A percentile compares a stretch with the other conserved stretches of the same genome.
These are phyloP conservation scores for Pediacus dermestoides DNA, from an alignment of 2,888 invertebrate species.

Conservation along the genomic window DNA sequence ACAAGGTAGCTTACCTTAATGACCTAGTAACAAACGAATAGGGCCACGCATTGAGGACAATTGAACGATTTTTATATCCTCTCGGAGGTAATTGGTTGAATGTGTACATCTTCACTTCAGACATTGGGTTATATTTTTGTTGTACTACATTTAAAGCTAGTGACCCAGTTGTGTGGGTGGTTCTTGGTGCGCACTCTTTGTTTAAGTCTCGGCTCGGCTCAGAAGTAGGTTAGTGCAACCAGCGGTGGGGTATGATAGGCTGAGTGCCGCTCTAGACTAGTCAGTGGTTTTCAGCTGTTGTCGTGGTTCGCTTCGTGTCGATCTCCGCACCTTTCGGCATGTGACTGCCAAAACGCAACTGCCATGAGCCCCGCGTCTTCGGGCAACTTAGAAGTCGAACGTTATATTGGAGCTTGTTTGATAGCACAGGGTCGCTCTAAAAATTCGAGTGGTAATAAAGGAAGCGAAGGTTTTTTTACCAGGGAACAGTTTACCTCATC, in stretches of 20 bases:
- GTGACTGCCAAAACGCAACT: constrained; percentile 39
- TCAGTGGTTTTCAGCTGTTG: constrained; percentile 17
- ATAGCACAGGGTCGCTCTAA: constrained; percentile 44
- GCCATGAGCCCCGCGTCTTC: constrained; percentile 73
- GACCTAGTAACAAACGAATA: constrained; percentile 2
- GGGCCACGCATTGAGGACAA: constrained; percentile 2
- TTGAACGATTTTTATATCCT: not conserved
- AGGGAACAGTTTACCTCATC: constrained; percentile 27
- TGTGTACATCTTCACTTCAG: not conserved
- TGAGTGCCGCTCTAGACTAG: constrained; percentile 38
- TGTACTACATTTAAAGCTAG: constrained; percentile 27
- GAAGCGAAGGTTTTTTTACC: constrained; percentile 17
- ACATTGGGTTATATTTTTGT: constrained; percentile 28
- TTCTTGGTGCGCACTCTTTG: constrained; percentile 37
- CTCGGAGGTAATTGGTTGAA: too few relatives aligned
- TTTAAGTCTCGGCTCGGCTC: constrained; percentile 31
- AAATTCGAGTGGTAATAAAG: constrained; percentile 20
- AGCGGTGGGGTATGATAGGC: constrained; percentile 26
- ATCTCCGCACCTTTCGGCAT: constrained; percentile 24
- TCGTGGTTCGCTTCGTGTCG: constrained; percentile 19
- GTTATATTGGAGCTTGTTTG: constrained; percentile 62
- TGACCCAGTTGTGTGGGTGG: constrained; percentile 50
- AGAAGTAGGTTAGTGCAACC: constrained; percentile 49
- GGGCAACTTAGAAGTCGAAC: constrained; percentile 59
- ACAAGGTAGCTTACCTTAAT: too few relatives aligned